These are phyloP conservation scores for Osedax fenrisi DNA, from an alignment of 2,888 invertebrate species.

Conservation along the genomic window DNA sequence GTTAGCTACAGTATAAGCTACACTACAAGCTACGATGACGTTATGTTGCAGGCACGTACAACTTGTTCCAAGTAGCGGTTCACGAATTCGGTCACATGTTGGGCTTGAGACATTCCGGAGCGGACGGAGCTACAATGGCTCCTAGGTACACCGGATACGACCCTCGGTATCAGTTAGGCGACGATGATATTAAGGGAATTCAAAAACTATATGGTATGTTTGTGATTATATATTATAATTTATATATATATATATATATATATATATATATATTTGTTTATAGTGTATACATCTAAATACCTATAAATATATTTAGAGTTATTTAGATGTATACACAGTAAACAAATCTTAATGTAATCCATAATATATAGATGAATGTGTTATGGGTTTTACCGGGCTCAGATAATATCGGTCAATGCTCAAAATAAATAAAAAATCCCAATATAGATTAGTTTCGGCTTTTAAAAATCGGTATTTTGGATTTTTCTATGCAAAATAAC, in stretches of 20 bases:
- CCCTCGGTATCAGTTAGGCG: slow-evolving; percentile 69
- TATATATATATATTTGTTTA: neutral
- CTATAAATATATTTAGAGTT: slow-evolving; percentile 15
- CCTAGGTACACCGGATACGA: slow-evolving; percentile 89
- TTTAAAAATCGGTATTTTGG: too few species aligned
- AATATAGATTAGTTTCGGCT: too few species aligned
- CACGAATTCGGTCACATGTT: slow-evolving; percentile 95
- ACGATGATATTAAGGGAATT: slow-evolving; percentile 63
- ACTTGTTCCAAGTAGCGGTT: slow-evolving; percentile 60
- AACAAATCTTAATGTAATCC: too few species aligned
- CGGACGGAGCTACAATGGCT: slow-evolving; percentile 81
- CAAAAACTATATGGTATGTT: slow-evolving; percentile 50
- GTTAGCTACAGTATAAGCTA: too few species aligned
- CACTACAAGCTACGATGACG: too few species aligned
- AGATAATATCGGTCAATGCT: too few species aligned
- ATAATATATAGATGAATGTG: too few species aligned
- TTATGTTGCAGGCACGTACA: slow-evolving; percentile 33
- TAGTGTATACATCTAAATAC: slow-evolving; percentile 2
- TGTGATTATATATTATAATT: too few species aligned
- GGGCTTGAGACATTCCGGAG: slow-evolving; percentile 85
- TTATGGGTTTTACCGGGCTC: too few species aligned
- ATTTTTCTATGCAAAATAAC: too few species aligned
- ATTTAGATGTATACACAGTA: slow-evolving; percentile 13
- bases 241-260: neutral
- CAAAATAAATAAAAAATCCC: too few species aligned